Base-by-base conservation (phyloP, 2,888 invertebrate species). In the Morinoia aosen region DNA sequence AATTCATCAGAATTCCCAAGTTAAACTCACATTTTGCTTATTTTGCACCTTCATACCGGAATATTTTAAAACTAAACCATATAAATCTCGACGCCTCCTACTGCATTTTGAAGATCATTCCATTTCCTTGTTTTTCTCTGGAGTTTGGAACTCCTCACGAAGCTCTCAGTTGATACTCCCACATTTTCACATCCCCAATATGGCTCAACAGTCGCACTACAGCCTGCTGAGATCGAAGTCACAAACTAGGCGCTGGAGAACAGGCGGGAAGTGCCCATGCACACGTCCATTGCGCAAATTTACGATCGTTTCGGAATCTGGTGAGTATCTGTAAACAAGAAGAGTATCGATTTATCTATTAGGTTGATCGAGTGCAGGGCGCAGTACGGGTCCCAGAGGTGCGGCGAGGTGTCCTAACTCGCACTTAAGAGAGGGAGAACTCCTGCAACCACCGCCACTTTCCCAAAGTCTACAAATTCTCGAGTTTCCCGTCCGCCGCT, bases 241-340 rank as follows among this genome's bases (percentile, higher is more conserved):
- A 33, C 76, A 76, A 76, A 33, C 76, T 10, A 33, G 76, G 76
- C 48, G 48, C 76, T 61, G 61, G 19, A 76, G 76, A 16, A 76
- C 76, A 76, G 76, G 25, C 76, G 76, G 76, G 8, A 76, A 76
- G 76, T 76, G 76, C 76, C 76, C 33, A 76, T 76, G 76, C 48
- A 11, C 25, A 25, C 58, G 16, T 57, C 93, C 93, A 93, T 95
- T 95, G 95, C 64, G 56, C 40, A 64, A 95, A 64, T 95, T 95
- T 95, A 95, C 95, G 95, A 95, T 39, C 95, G 64, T 95, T 95
- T n/a, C 48, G 39, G 95, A 95, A 95, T 95, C 95, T 95, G 95
- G 58, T 95, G 95, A 95, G 95, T 58, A 64, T 95, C 95, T 64
- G 95, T 95, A 95, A 95, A 95, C 95, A 95, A 95, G 95, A n/a